Evolutionary conservation across 2,113 vertebrate species (phyloP).

Genomic region (Carlito syrichta): DNA sequence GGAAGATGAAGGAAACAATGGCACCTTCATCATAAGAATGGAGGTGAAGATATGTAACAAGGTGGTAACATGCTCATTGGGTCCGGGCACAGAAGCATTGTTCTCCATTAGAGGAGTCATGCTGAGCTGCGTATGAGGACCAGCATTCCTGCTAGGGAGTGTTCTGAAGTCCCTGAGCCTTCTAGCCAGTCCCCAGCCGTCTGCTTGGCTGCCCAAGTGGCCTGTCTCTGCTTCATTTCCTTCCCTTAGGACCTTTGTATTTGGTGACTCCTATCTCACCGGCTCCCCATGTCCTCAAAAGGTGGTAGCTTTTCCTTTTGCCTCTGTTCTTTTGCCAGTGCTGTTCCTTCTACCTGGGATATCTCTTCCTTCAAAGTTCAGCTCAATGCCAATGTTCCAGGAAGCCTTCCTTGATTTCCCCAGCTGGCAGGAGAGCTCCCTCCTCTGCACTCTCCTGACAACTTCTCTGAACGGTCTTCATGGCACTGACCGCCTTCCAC

Average conservation of each 20-base stretch:
- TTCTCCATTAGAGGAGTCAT: background rate
- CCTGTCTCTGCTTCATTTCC: background rate
- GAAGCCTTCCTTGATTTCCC: background rate
- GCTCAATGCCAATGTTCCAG: background rate
- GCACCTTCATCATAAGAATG: background rate
- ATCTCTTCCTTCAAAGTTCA: background rate
- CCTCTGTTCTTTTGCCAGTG: background rate
- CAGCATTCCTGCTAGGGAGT: background rate
- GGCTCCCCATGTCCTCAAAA: background rate
- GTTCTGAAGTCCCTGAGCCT: background rate
- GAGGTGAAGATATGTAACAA: background rate
- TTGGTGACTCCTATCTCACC: background rate
- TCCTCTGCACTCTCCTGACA: background rate
- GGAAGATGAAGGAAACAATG: background rate
- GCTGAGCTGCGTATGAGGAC: background rate
- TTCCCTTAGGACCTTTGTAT: background rate
- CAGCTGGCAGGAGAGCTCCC: background rate
- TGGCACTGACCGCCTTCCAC: background rate
- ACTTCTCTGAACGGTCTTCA: background rate
- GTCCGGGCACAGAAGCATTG: background rate
- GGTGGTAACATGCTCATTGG: background rate
- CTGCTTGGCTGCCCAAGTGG: background rate
- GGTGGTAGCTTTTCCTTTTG: background rate
- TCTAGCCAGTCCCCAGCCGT: background rate
- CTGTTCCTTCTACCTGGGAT: background rate